phyloP scores from a whole-genome alignment of 1,140 invertebrate genomes.

The Stegodyphus mimosarum region DNA sequence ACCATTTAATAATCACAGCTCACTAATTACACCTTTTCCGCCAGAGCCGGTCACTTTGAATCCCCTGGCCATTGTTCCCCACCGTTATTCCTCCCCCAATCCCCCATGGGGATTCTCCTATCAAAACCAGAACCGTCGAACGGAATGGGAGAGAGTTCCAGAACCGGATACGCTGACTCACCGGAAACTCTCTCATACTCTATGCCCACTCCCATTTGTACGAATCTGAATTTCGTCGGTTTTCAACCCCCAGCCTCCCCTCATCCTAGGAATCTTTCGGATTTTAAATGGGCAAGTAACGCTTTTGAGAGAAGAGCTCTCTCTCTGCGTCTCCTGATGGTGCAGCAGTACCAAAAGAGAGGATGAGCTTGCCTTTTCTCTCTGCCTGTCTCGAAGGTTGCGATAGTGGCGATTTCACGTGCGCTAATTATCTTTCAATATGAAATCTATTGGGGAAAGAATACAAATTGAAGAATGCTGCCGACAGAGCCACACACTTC shows the following conservation, averaged over 20 bases:
- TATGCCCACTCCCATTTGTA: not conserved
- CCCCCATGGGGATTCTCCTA: not conserved
- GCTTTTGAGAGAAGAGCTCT: not conserved
- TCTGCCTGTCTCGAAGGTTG: not conserved
- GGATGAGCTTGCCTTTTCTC: not conserved
- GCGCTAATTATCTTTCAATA: conserved; percentile 2
- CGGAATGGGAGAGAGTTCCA: not conserved
- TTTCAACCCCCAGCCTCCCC: not conserved
- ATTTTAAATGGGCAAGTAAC: not conserved
- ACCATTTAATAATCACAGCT: conserved; percentile 19
- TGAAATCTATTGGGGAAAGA: not conserved
- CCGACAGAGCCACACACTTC: not conserved
- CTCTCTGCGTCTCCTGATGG: not conserved
- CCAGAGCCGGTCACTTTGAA: conserved; percentile 13
- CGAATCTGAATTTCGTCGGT: conserved; percentile 5
- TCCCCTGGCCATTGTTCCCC: not conserved
- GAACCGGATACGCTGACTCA: conserved; percentile 23
- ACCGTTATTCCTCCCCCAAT: not conserved
- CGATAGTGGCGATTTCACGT: not conserved
- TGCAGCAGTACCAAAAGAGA: not conserved
- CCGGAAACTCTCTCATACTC: conserved; percentile 16
- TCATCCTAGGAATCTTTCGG: not conserved
- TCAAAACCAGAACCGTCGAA: conserved; percentile 1
- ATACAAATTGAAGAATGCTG: not conserved
- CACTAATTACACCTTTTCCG: conserved; percentile 29